phyloP scores from a whole-genome alignment of 2,113 vertebrate species.

The Ondatra zibethicus region DNA sequence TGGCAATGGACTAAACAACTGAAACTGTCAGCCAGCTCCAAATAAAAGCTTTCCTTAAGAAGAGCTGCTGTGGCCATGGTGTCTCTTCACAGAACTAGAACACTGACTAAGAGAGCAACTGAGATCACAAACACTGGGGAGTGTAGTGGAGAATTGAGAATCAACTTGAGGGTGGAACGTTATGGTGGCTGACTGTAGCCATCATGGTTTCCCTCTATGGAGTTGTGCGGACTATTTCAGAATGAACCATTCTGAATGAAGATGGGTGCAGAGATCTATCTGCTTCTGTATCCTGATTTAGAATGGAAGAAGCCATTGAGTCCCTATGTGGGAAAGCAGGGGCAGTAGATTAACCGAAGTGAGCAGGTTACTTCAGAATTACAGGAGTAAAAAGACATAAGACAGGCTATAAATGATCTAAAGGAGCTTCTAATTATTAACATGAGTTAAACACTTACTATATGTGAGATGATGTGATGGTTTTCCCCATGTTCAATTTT shows the following conservation, averaged over 20 bases:
- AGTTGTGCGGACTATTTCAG: neutral
- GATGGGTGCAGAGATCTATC: no score
- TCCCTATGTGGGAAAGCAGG: neutral
- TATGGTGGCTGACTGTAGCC: neutral
- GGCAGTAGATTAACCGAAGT: no score
- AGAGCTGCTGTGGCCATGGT: neutral
- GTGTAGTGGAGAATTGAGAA: neutral
- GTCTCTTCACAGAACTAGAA: neutral
- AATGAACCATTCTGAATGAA: neutral
- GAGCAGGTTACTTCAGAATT: neutral
- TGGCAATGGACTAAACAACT: neutral
- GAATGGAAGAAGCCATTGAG: neutral
- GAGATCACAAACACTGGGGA: neutral
- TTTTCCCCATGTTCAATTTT: neutral
- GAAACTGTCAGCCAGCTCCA: neutral
- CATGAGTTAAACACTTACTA: neutral
- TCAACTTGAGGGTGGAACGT: neutral
- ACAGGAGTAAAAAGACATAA: fast-evolving
- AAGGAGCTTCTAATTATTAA: neutral
- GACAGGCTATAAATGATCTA: neutral
- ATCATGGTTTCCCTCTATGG: neutral
- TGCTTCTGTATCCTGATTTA: neutral
- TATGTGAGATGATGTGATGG: neutral
- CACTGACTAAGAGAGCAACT: neutral
- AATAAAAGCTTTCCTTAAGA: neutral